These are phyloP conservation scores for Euura lappo DNA, from an alignment of 1,140 invertebrate genomes.

Conservation along the genomic window DNA sequence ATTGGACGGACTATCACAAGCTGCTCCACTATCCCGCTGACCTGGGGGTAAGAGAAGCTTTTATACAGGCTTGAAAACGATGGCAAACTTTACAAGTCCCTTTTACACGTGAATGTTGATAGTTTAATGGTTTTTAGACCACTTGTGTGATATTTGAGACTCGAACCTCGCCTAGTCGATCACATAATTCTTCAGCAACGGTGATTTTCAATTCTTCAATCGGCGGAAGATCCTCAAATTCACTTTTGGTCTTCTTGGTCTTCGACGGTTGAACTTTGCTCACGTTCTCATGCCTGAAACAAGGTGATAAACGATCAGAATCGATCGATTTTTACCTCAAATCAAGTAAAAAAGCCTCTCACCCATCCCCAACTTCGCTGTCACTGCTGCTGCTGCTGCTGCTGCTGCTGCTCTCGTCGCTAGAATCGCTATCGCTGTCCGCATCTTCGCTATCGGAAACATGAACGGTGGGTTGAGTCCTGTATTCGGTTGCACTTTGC, in stretches of 20 bases:
- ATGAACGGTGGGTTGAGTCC: constrained; percentile 18
- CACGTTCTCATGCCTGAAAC: constrained; percentile 10
- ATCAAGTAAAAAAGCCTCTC: constrained; percentile 14
- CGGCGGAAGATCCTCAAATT: constrained; percentile 77
- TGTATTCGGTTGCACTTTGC: constrained; percentile 10
- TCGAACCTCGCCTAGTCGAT: constrained; percentile 74
- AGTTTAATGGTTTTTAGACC: no score
- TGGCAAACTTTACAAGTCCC: no score
- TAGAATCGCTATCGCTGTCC: constrained; percentile 24
- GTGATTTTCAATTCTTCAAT: constrained; percentile 84
- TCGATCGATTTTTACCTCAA: constrained; percentile 17
- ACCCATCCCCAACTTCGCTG: constrained; percentile 22
- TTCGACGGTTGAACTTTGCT: constrained; percentile 12
- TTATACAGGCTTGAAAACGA: no score
- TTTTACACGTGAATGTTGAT: no score
- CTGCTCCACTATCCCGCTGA: constrained; percentile 54
- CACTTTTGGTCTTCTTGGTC: constrained; percentile 31
- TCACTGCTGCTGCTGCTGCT: constrained; percentile 21
- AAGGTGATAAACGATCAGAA: constrained; percentile 9
- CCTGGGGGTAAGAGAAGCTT: constrained; percentile 29
- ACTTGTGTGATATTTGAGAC: neutral
- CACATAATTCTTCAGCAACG: constrained; percentile 75
- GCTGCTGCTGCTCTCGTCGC: constrained; percentile 20
- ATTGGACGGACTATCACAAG: constrained; percentile 52
- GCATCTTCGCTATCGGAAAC: constrained; percentile 12